Conservation (phyloP, 2,888 invertebrate species). For the Spicauda simplicius region DNA sequence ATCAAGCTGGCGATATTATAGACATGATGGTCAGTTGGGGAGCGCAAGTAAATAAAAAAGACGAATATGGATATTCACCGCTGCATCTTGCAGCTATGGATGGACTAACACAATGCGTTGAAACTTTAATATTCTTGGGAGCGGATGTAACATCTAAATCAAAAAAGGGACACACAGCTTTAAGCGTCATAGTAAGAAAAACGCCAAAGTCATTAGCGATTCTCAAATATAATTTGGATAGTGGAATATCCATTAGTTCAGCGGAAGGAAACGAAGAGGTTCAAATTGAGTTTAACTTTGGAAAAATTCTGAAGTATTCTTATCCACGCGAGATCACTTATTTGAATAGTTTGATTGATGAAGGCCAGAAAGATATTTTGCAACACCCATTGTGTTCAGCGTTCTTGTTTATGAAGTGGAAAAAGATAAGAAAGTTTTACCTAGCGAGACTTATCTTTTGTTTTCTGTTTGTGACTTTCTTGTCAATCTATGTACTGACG, state of each 20-base stretch:
- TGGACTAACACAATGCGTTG: conserved; percentile 92
- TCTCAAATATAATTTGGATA: conserved; percentile 91
- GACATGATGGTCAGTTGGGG: conserved; percentile 91
- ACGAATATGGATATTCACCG: conserved; percentile 93
- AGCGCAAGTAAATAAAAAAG: conserved; percentile 92
- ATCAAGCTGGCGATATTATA: conserved; percentile 91
- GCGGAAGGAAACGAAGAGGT: conserved; percentile 92
- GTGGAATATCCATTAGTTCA: conserved; percentile 89
- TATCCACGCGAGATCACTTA: conserved; percentile 94
- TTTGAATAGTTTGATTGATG: conserved; percentile 93
- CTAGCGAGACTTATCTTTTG: conserved; percentile 92
- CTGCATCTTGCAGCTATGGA: conserved; percentile 94
- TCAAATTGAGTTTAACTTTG: conserved; percentile 92
- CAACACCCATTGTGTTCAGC: conserved; percentile 95
- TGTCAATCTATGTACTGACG: conserved; percentile 92
- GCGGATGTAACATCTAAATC: conserved; percentile 95
- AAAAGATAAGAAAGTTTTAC: conserved; percentile 95
- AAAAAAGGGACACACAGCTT: conserved; percentile 92
- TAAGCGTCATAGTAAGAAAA: conserved; percentile 93
- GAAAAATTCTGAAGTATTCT: conserved; percentile 91
- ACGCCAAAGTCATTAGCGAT: conserved; percentile 93
- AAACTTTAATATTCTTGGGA: conserved; percentile 92
- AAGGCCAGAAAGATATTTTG: conserved; percentile 94
- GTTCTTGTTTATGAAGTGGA: conserved; percentile 95
- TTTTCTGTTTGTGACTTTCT: conserved; percentile 90